These are phyloP conservation scores for Caracal caracal DNA, from an alignment of 2,113 vertebrate genomes.

Conservation along the genomic window DNA sequence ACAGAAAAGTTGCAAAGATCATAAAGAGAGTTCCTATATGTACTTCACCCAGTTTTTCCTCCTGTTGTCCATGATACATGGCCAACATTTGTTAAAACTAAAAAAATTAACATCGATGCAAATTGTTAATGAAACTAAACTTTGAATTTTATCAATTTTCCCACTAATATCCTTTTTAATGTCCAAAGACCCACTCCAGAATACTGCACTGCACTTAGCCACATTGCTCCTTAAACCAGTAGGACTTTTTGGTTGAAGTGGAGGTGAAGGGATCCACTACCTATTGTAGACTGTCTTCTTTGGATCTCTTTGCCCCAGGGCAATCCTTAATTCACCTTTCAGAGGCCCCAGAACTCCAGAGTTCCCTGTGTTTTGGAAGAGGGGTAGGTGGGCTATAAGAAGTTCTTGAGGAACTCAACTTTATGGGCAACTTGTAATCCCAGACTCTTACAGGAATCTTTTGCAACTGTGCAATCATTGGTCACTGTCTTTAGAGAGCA, in stretches of 20 bases:
- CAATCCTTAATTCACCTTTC: background rate
- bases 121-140: background rate
- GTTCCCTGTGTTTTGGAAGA: background rate
- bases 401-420: background rate
- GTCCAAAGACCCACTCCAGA: too few relatives aligned
- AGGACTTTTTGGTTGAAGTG: background rate
- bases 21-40: background rate
- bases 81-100: background rate
- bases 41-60: background rate
- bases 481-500: background rate
- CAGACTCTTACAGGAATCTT: background rate
- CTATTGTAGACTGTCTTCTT: background rate
- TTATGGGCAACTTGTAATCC: background rate
- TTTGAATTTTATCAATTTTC: background rate
- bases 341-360: background rate
- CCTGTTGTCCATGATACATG: background rate
- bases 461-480: background rate
- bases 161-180: background rate
- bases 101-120: background rate
- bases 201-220: background rate
- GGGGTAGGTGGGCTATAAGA: background rate
- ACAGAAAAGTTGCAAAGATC: background rate
- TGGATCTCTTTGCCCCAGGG: background rate
- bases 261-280: too few relatives aligned
- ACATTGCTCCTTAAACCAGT: background rate